Evolutionary conservation across 2,888 invertebrate species (phyloP), one percentile per base, ranked within the genome.

Genomic region (Pollenia griseotomentosa): DNA sequence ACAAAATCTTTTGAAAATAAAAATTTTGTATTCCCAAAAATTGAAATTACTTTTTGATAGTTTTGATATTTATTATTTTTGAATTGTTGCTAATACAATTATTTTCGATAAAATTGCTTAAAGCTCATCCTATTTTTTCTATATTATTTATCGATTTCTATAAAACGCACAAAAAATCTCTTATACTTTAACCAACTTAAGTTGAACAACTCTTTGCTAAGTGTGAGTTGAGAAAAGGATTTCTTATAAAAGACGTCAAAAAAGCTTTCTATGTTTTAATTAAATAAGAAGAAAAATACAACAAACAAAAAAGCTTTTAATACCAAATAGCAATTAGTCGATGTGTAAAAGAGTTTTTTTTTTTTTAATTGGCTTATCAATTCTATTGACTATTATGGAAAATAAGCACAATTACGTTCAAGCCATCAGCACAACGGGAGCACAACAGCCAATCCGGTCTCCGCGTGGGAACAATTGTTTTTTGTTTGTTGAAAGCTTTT

Each of bases 191-290:
- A 77, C 14, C 53, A 80, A 55, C 7, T 33, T 66, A 90, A 92
- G 92, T 91, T 90, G 91, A 91, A 91, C 90, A 91, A 89, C 91
- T 92, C 90, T 88, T 92, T 88, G 90, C 89, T 89, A 90, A 91
- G 89, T 90, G 92, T 92, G 91, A 92, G 92, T 92, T 91, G 19
- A 71, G 16, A 46, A 48, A 55, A 59, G 46, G 33, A 51, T 61
- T 74, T 53, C 19, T 75, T 68, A 55, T 19, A 23, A 65, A 63
- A 63, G 44, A 55, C 16, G 55, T 12, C 16, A 75, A 61, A 46
- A 81, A 80, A 51, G 83, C 88, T 87, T 87, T 87, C 19, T 40
- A 46, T 86, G 84, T 83, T 81, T 55, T 2, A 3, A 11, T 16
- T 53, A 33, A n/a, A 48, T 48, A 40, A 16, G 2, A 33, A 59